Base-by-base conservation (phyloP, 2,797 vertebrate genomes). In the Gambelia wislizenii region DNA sequence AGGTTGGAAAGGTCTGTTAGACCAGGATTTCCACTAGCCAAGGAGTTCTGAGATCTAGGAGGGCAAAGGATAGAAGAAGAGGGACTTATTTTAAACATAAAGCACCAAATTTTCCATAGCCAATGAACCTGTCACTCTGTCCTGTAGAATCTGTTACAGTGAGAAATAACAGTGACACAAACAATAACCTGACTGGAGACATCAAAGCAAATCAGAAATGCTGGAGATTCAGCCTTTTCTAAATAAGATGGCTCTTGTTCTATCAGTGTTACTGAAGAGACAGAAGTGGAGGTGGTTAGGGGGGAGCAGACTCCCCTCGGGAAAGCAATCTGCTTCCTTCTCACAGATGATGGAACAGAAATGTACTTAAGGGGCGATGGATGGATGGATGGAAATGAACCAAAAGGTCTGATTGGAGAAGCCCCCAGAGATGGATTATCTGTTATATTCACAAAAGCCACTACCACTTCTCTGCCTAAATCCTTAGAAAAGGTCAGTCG, bases 361-460 rank as follows among this genome's bases (percentile, higher is more conserved):
- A 82, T 54, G 36, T 82, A 87, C 70, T 85, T 69, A 81, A 75
- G 42, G 77, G 52, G 49, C 88, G 83, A 77, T 70, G 69, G 83
- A 91, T 91, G 69, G 83, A 91, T 91, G 69, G 89, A 67, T 82
- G 70, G 78, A 80, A 85, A 85, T 82, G 54, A 89, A 81, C 25
- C 13, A 14, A 74, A 85, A 85, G 54, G 56, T 10, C 16, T 75
- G 69, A 70, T 47, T 75, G 83, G 76, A 88, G 75, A 77, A 85
- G 77, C 83, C 59, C 59, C 64, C 1, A 39, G 59, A 67, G 87
- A 76, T 83, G 70, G 83, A 85, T 82, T 76, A 82, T 86, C 64
- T 86, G 52, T 67, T 86, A 47, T 18, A 61, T 36, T 88, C 61
- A 59, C 78, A 78, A 82, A 87, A 83, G 49, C 72, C 18, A 12